Percentiles rank a stretch among this genome's conserved stretches.
Evolutionary conservation across 2,888 invertebrate species (phyloP).

Genomic region (Pseudococcus viburni): DNA sequence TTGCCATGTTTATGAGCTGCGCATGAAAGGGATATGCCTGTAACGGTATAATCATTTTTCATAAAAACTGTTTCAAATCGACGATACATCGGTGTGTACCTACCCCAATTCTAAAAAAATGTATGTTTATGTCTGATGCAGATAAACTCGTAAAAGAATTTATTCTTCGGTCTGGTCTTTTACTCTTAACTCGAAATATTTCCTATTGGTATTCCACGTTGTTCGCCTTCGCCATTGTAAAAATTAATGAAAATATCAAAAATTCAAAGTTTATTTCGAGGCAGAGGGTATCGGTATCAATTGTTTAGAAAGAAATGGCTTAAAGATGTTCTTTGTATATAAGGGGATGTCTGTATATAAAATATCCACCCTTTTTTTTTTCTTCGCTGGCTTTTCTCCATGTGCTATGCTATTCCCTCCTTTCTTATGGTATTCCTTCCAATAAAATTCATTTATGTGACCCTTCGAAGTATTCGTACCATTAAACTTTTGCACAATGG

Average conservation of each 20-base stretch:
- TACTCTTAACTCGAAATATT: background rate
- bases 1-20: conserved; percentile 49
- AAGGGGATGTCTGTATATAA: background rate
- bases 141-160: conserved; percentile 6
- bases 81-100: background rate
- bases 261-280: background rate
- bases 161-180: conserved; percentile 2
- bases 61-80: conserved; percentile 32
- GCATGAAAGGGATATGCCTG: conserved; percentile 16
- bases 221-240: background rate
- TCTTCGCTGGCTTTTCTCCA: background rate
- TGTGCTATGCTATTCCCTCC: background rate
- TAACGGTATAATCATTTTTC: conserved; percentile 37
- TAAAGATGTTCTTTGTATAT: background rate
- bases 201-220: background rate
- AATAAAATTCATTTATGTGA: conserved; percentile 43
- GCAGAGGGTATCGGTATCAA: background rate
- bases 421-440: conserved; percentile 9
- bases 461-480: background rate
- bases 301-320: background rate
- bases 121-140: background rate
- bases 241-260: conserved; percentile 3
- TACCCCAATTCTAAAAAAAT: background rate
- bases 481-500: conserved; percentile 12
- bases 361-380: conserved; percentile 46